Base-by-base conservation (phyloP, 2,113 vertebrate genomes). In the Ploceus nigricollis region DNA sequence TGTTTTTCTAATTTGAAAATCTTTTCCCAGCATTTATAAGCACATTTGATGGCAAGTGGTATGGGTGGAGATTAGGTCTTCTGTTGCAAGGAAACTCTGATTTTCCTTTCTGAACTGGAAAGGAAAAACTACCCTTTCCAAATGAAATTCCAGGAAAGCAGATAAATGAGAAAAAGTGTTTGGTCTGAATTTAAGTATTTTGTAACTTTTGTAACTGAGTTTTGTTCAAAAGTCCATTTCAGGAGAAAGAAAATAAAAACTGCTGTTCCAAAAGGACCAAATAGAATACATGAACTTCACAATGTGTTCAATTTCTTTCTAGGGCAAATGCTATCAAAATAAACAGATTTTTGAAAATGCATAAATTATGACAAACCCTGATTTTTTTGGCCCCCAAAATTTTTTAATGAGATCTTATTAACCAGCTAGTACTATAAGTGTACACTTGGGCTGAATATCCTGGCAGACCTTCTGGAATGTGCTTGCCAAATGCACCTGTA, bases 91-190 rank as follows among this genome's bases (percentile, higher is more conserved):
- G 83, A 95, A 95, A 94, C 37, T 70, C 15, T 75, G 70, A 91
- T 84, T 94, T 91, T 96, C 53, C 37, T 68, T 89, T 84, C 83
- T 27, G 28, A 82, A 51, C 42, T 86, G 79, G 58, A 88, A 95
- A 63, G 63, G 50, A 93, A 93, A 94, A 82, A 33, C 3, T 47
- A 28, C 9, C 6, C 27, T 87, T 95, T 94, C 57, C 61, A 83
- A 92, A 33, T 56, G 83, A 84, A 92, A 91, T 92, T 95, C 83
- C 89, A 87, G 86, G 79, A 90, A 83, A 82, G 50, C 37, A 88
- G 54, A 96, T 82, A 79, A 87, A 71, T 57, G 27, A 71, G 47
- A 37, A 33, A 75, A 90, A 95, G 66, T 35, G 4, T 51, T 93
- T 84, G 56, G 35, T 94, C 33, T 71, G 61, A 51, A 85, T 89